Conservation (phyloP, 1,140 invertebrate species). For the Drosophila orosa region DNA sequence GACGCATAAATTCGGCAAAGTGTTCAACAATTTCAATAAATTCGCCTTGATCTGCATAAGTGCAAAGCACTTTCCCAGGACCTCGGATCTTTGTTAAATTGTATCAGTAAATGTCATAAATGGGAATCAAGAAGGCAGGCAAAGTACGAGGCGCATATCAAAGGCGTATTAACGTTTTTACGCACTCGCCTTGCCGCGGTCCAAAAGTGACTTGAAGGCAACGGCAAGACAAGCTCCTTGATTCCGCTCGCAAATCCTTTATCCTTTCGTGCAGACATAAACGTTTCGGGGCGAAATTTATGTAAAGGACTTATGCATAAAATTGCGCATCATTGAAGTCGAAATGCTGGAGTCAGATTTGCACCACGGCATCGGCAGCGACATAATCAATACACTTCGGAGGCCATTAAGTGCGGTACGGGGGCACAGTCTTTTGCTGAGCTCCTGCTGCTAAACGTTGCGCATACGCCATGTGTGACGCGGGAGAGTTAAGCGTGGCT, state of each 20-base stretch:
- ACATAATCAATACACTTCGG: conserved; percentile 76
- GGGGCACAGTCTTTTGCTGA: conserved; percentile 29
- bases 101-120: conserved; percentile 77
- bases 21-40: conserved; percentile 68
- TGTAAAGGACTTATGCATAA: conserved; percentile 82
- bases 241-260: conserved; percentile 63
- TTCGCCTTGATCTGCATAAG: conserved; percentile 68
- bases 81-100: conserved; percentile 56
- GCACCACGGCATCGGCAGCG: conserved; percentile 30
- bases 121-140: conserved; percentile 43
- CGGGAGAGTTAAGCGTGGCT: conserved; percentile 68
- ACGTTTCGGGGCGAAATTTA: conserved; percentile 71
- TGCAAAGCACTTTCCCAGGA: conserved; percentile 22
- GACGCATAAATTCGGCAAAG: conserved; percentile 45
- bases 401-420: conserved; percentile 38
- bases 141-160: conserved; percentile 35
- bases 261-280: conserved; percentile 78
- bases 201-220: conserved; percentile 63
- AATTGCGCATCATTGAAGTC: conserved; percentile 82
- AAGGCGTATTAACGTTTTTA: conserved; percentile 77
- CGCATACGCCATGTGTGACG: conserved; percentile 72
- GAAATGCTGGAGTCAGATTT: conserved; percentile 77
- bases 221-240: conserved; percentile 19
- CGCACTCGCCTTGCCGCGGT: conserved; percentile 42
- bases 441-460: conserved; percentile 56